Percentiles rank a stretch among this genome's conserved stretches.
These are phyloP conservation scores for Pogonocherus hispidulus DNA, from an alignment of 2,888 invertebrate genomes.

Conservation along the genomic window DNA sequence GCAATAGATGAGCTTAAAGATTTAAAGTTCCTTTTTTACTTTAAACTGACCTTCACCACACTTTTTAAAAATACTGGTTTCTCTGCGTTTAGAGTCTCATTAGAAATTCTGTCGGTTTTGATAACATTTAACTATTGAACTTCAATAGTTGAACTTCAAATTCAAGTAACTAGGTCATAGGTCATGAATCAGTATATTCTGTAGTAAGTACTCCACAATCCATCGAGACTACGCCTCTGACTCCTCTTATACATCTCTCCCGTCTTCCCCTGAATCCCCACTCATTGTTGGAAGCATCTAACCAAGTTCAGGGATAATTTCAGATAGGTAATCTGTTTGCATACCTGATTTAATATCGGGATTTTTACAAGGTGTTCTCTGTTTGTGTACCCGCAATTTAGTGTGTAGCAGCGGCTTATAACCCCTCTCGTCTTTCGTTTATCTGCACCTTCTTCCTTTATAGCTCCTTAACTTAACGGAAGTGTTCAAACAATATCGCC, in stretches of 20 bases:
- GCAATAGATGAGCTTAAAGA: too few species aligned
- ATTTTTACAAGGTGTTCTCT: conserved; percentile 55
- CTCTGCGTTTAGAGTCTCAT: too few species aligned
- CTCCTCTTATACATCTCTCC: neutral
- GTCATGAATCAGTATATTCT: too few species aligned
- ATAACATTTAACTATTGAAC: too few species aligned
- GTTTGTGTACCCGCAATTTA: conserved; percentile 53
- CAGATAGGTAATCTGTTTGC: conserved; percentile 57
- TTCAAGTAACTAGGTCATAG: too few species aligned
- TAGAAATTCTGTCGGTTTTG: too few species aligned
- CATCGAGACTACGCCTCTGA: conserved; percentile 33
- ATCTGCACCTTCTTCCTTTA: conserved; percentile 36
- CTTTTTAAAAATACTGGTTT: too few species aligned
- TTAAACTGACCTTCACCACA: too few species aligned
- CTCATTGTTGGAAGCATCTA: conserved; percentile 39
- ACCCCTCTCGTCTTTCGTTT: conserved; percentile 46
- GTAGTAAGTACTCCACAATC: too few species aligned
- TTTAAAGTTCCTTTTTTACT: too few species aligned
- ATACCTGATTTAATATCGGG: conserved; percentile 58
- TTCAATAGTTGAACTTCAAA: too few species aligned
- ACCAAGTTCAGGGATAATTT: conserved; percentile 49
- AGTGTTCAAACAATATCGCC: conserved; percentile 35
- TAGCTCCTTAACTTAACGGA: conserved; percentile 41
- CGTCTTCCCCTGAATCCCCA: conserved; percentile 15
- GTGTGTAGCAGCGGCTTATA: conserved; percentile 45